Percentiles rank a stretch among this genome's conserved stretches.
Conservation (phyloP, 2,797 vertebrate species). For the Protosalanx chinensis region DNA sequence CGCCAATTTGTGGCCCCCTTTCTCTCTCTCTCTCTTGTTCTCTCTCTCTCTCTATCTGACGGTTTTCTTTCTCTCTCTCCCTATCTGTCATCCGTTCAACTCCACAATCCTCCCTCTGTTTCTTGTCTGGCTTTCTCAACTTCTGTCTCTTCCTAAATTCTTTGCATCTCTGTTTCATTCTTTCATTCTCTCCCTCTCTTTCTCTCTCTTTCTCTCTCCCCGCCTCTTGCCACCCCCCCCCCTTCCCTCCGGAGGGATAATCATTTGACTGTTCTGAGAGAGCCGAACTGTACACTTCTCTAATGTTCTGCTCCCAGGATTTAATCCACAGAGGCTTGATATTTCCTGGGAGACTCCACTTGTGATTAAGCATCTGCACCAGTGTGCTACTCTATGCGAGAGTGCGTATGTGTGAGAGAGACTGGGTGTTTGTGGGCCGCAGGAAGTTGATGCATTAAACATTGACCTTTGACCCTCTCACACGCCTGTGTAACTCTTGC, state of each 20-base stretch:
- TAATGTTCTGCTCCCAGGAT: slow-evolving; percentile 58
- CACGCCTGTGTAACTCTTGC: not conserved
- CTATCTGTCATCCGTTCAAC: slow-evolving; percentile 33
- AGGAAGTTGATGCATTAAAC: not conserved
- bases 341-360: slow-evolving; percentile 59
- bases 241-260: slow-evolving; percentile 41
- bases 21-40: slow-evolving; percentile 48
- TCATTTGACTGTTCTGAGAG: slow-evolving; percentile 55
- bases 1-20: slow-evolving; percentile 59
- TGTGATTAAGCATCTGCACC: slow-evolving; percentile 50
- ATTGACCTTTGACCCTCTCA: slow-evolving; percentile 14
- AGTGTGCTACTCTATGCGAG: not conserved
- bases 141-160: slow-evolving; percentile 44
- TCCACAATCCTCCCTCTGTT: slow-evolving; percentile 38
- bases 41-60: slow-evolving; percentile 3
- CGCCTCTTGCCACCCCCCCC: too few relatives aligned
- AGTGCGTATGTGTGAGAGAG: slow-evolving; percentile 8
- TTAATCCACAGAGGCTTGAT: slow-evolving; percentile 58
- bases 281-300: slow-evolving; percentile 69
- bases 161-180: slow-evolving; percentile 6
- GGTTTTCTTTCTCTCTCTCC: not conserved
- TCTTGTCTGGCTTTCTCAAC: slow-evolving; percentile 56
- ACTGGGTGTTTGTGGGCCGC: slow-evolving; percentile 3
- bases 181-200: slow-evolving; percentile 17
- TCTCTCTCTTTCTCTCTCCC: not conserved